Evolutionary conservation across 1,140 invertebrate species (phyloP).

Genomic region (Penaeus vannamei): DNA sequence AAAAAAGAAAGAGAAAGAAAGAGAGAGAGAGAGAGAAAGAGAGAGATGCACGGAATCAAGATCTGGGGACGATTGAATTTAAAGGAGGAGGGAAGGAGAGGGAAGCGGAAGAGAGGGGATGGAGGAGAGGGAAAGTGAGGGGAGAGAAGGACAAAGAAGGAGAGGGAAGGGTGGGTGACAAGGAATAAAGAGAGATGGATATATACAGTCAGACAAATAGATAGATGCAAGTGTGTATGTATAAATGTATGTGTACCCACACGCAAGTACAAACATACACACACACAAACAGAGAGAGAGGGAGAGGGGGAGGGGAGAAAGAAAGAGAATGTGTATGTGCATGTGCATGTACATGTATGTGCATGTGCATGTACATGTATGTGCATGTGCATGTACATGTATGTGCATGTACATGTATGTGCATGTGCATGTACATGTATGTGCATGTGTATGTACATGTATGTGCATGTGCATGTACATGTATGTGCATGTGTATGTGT

Average conservation of each 20-base stretch:
- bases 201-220: too few species aligned
- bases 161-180: not conserved
- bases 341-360: constrained; percentile 18
- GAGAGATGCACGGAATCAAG: not conserved
- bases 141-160: not conserved
- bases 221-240: too few species aligned
- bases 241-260: too few species aligned
- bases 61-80: not conserved
- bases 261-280: too few species aligned
- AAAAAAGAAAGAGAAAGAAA: too few species aligned
- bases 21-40: too few species aligned
- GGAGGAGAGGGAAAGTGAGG: not conserved
- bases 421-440: constrained; percentile 18
- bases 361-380: constrained; percentile 26
- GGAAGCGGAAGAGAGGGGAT: not conserved
- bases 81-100: not conserved
- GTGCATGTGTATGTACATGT: constrained; percentile 32
- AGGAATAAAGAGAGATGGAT: not conserved
- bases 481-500: constrained; percentile 1
- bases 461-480: constrained; percentile 6
- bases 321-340: not conserved
- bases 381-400: constrained; percentile 21
- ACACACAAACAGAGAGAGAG: too few species aligned
- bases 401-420: not conserved
- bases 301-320: too few species aligned